Percentiles rank a stretch among this genome's conserved stretches.
These are phyloP conservation scores for Equus przewalskii DNA, from an alignment of 2,113 vertebrate species.

Conservation along the genomic window DNA sequence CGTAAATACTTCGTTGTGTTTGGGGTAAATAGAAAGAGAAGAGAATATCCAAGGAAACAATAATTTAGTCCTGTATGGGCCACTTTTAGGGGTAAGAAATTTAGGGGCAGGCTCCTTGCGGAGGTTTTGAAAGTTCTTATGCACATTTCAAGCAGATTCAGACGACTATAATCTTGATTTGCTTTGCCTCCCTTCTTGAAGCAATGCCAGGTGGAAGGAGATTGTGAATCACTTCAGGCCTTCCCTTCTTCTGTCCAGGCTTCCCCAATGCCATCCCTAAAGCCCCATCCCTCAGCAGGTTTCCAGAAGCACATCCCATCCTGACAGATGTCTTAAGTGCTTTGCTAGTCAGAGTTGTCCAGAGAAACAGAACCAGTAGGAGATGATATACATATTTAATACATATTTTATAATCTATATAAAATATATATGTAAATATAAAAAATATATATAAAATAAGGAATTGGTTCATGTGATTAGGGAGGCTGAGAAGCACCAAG, in stretches of 20 bases:
- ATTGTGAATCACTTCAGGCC: background rate
- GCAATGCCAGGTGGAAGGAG: background rate
- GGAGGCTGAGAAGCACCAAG: background rate
- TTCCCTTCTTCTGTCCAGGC: background rate
- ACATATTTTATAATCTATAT: background rate
- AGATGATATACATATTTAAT: background rate
- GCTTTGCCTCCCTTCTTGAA: background rate
- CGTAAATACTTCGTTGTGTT: background rate
- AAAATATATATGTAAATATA: background rate
- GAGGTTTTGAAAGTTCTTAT: background rate
- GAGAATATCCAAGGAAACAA: background rate
- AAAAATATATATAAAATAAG: background rate
- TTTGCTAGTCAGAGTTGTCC: background rate
- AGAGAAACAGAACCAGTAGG: background rate
- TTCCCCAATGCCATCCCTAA: background rate
- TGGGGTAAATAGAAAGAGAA: background rate
- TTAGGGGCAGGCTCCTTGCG: background rate
- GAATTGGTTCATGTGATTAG: background rate
- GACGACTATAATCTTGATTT: background rate
- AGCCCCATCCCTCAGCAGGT: background rate
- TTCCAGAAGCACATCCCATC: background rate
- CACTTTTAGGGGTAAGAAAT: background rate
- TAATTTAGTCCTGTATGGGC: background rate
- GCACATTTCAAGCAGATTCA: background rate
- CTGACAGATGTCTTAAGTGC: background rate